These are phyloP conservation scores for Drosophila pseudotakahashii DNA, from an alignment of 2,888 invertebrate species.

Conservation along the genomic window DNA sequence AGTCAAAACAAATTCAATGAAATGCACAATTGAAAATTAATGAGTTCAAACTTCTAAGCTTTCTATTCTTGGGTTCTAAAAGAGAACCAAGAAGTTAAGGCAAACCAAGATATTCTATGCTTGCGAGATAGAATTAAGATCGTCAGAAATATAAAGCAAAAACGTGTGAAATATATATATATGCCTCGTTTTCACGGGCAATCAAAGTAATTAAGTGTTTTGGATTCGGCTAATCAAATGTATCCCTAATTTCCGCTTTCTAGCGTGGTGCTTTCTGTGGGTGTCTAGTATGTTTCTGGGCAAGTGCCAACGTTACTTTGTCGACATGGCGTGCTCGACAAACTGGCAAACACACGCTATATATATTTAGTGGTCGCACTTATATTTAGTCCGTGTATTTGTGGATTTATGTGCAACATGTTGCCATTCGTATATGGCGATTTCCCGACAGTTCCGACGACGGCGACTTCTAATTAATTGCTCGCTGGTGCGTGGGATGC, in stretches of 20 bases:
- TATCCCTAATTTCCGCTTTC: slow-evolving; percentile 27
- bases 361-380: slow-evolving; percentile 25
- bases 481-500: slow-evolving; percentile 15
- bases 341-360: slow-evolving; percentile 15
- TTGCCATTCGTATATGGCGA: slow-evolving; percentile 15
- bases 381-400: slow-evolving; percentile 30
- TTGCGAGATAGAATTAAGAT: not conserved
- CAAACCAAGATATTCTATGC: not conserved
- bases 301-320: slow-evolving; percentile 39
- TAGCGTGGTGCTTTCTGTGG: slow-evolving; percentile 14
- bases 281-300: slow-evolving; percentile 26
- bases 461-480: slow-evolving; percentile 20
- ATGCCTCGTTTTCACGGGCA: slow-evolving; percentile 6
- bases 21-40: no score
- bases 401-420: slow-evolving; percentile 40
- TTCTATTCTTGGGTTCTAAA: not conserved
- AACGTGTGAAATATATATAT: not conserved
- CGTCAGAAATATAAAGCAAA: not conserved
- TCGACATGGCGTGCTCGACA: slow-evolving; percentile 15
- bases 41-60: no score
- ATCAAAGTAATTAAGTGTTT: slow-evolving; percentile 20
- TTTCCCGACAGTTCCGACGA: slow-evolving; percentile 15
- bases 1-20: no score
- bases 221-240: slow-evolving; percentile 32
- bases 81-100: not conserved